These are phyloP conservation scores for Pleuronectes platessa DNA, from an alignment of 2,113 vertebrate genomes.

Conservation along the genomic window DNA sequence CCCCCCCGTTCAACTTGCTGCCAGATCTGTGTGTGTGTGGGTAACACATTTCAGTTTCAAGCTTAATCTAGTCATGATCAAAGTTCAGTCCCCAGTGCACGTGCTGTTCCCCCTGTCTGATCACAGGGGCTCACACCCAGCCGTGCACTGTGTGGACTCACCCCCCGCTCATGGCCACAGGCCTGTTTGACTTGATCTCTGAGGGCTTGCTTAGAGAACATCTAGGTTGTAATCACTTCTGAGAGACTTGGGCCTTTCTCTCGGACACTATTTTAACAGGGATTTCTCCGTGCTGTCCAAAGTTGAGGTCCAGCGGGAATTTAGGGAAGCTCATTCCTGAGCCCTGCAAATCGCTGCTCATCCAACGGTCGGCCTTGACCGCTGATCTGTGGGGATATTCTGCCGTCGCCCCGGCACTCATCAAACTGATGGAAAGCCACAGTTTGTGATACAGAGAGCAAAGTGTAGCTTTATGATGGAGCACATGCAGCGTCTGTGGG, in stretches of 20 bases:
- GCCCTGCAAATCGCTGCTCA: constrained; percentile 50
- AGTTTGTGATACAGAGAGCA: constrained; percentile 27
- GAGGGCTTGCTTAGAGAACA: constrained; percentile 25
- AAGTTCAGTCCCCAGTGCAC: constrained; percentile 33
- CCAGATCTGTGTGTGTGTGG: constrained; percentile 20
- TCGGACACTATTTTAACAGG: constrained; percentile 55
- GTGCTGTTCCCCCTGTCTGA: constrained; percentile 2
- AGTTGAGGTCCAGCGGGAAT: constrained; percentile 31
- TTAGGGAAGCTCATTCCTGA: constrained; percentile 59
- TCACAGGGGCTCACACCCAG: constrained; percentile 21
- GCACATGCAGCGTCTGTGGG: not conserved
- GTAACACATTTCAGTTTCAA: constrained; percentile 15
- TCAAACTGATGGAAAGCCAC: constrained; percentile 28
- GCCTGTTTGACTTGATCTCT: constrained; percentile 29
- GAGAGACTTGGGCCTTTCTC: constrained; percentile 23
- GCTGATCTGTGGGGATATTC: constrained; percentile 26
- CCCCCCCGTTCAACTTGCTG: constrained; percentile 7
- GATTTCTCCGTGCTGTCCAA: constrained; percentile 63
- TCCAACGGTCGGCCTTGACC: constrained; percentile 28
- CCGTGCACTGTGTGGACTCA: constrained; percentile 2
- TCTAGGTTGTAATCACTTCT: constrained; percentile 46
- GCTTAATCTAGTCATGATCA: constrained; percentile 47
- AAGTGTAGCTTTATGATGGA: constrained; percentile 13
- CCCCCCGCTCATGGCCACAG: not conserved
- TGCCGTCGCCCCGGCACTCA: constrained; percentile 17